Base-by-base conservation (phyloP, 2,113 vertebrate species). In the Mustela lutreola region DNA sequence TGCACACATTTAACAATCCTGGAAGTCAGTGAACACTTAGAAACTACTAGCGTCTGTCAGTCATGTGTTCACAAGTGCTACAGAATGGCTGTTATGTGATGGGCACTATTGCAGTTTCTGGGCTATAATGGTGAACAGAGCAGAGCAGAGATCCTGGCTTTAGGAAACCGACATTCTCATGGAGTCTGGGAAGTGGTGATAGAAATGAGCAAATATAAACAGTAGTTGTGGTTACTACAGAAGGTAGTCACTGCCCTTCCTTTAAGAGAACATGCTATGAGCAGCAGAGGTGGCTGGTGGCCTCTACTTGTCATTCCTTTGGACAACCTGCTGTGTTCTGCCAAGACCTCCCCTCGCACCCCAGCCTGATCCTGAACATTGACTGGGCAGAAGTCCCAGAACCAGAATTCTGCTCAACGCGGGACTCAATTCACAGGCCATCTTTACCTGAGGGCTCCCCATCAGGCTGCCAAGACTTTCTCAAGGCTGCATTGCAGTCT, bases 1-100 rank as follows among this genome's bases (percentile, higher is more conserved):
- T 94, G 87, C 94, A 76, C 95, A 95, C 10, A 48, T 76, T 56
- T 67, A 89, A 89, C 24, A 60, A 84, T 84, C 48, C 31, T 24
- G 15, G 28, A 31, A 22, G 56, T 39, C 24, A 26, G 58, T 82
- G 67, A 58, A 48, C 48, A 60, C 9, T 89, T 24, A 89, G 12
- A 67, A 67, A 28, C 16, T 33, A 45, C 58, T 78, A 78, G 24
- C 39, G 39, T 10, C 11, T 24, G 0, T 82, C 58, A 73, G 65
- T 53, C 56, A 89, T 83, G 82, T 76, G 58, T 67, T 89, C 58
- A 82, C 14, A 83, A 39, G 14, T 89, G 18, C 89, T 96, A 75
- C 11, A 60, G 97, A 93, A 94, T 97, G 91, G 93, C 71, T 70
- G 95, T 67, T 70, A 22, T 12, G 1, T 11, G 0, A 28, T 86